phyloP scores from a whole-genome alignment of 37 sponge, comb jelly and placozoan species.

The Halichondria panicea region DNA sequence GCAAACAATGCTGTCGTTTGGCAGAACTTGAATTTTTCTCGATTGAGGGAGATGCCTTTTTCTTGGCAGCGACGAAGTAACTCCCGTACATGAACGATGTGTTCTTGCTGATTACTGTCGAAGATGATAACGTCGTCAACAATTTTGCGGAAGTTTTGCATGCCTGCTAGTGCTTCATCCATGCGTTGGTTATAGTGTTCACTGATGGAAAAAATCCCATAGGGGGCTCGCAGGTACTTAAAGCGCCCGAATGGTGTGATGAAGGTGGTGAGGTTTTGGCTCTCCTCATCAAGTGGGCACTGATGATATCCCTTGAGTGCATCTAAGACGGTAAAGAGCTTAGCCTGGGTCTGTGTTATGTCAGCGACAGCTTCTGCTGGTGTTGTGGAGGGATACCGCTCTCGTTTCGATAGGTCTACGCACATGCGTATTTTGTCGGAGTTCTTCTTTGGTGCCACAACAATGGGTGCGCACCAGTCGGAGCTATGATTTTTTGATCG shows the following conservation, averaged over 20 bases:
- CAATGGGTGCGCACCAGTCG: conserved; percentile 56
- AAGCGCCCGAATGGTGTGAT: conserved; percentile 54
- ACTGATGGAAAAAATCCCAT: conserved; percentile 47
- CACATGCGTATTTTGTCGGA: conserved; percentile 41
- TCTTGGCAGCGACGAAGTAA: conserved; percentile 31
- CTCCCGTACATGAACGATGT: conserved; percentile 17
- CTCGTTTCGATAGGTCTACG: conserved; percentile 28
- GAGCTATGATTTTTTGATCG: conserved; percentile 20
- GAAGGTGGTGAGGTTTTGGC: conserved; percentile 50
- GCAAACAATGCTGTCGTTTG: conserved; percentile 17
- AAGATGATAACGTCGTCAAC: conserved; percentile 42
- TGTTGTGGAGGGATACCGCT: conserved; percentile 19
- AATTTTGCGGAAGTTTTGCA: conserved; percentile 2
- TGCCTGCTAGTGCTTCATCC: conserved; percentile 47
- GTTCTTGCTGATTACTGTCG: conserved; percentile 23
- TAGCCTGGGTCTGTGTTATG: conserved; percentile 25
- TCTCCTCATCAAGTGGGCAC: conserved; percentile 47
- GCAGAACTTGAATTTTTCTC: conserved; percentile 23
- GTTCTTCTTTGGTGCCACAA: conserved; percentile 38
- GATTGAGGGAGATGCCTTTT: conserved; percentile 38
- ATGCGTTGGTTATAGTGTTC: conserved; percentile 48
- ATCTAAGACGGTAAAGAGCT: conserved; percentile 35
- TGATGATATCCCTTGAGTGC: conserved; percentile 56
- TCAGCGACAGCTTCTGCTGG: conserved; percentile 40
- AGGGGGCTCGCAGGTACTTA: conserved; percentile 43